Base-by-base conservation (phyloP, 2,888 invertebrate genomes). In the Drosophila diplacantha region DNA sequence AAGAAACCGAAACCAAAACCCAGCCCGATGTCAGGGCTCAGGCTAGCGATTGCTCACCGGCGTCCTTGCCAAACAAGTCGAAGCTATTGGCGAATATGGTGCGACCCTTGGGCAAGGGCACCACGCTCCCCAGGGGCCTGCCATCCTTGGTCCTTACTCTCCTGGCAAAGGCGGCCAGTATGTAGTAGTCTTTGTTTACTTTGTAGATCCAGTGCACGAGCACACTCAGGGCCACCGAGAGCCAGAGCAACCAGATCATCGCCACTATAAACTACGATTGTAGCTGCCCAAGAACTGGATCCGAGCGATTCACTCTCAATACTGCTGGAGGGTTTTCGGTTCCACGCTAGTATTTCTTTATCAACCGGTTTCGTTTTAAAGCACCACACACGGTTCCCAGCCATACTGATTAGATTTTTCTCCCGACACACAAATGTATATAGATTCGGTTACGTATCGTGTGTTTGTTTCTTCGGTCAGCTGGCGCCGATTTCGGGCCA, bases 41-140 rank as follows among this genome's bases (percentile, higher is more conserved):
- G 41, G 24, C 11, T 11, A 5, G 9, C 14, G 14, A n/a, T 20
- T 22, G 2, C 43, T 34, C 20, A 80, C 80, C 57, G 7, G 63
- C 44, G 12, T 41, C 53, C 26, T 56, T 61, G 16, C 76, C 76
- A 24, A 53, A 69, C 7, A 81, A 3, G 69, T 87, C 87, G 14
- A 87, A 82, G 46, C 71, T 71, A 52, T 86, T 86, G 18, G 75
- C 86, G 59, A 86, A 86, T 2, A 86, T 77, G 6, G 81, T 79
- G 1, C 14, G 46, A 1, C 81, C 81, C 34, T 71, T 56, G 9
- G 71, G 32, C 5, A 71, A 22, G 0, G 85, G 75, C 0, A 63
- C 75, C 8, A 79, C 52, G 4, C 60, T 59, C 20, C 85, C 77
- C 31, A 84, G 6, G 0, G 83, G 71, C 0, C 63, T 55, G 1